A percentile compares a stretch with the other conserved stretches of the same genome.
phyloP scores from a whole-genome alignment of 2,888 invertebrate genomes.

The Drosophila histrio region DNA sequence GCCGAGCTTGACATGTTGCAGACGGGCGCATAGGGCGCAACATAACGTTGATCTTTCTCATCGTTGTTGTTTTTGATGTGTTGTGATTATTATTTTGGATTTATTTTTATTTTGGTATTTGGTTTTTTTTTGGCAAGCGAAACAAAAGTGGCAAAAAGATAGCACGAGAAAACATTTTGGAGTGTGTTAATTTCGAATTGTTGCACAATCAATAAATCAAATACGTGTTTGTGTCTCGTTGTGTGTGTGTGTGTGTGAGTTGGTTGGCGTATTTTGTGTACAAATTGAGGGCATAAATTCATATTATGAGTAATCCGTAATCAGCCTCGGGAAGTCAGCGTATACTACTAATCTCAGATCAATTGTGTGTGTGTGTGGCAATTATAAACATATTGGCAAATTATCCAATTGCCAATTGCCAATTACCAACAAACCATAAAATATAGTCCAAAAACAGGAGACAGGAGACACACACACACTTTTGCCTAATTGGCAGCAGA shows the following conservation, averaged over 20 bases:
- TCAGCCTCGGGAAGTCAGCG: slow-evolving; percentile 6
- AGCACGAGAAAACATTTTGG: slow-evolving; percentile 70
- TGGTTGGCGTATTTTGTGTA: slow-evolving; percentile 5
- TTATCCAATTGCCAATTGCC: slow-evolving; percentile 40
- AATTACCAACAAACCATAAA: slow-evolving; percentile 33
- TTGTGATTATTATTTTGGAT: slow-evolving; percentile 26
- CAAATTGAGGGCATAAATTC: slow-evolving; percentile 29
- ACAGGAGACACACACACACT: slow-evolving; percentile 8
- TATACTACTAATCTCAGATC: slow-evolving; percentile 36
- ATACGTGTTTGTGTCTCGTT: slow-evolving; percentile 25
- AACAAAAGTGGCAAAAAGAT: slow-evolving; percentile 66
- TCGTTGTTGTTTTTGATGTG: slow-evolving; percentile 22
- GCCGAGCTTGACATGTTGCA: slow-evolving; percentile 78
- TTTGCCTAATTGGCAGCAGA: slow-evolving; percentile 53
- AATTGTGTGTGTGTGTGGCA: slow-evolving; percentile 6
- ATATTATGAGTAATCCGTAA: slow-evolving; percentile 17
- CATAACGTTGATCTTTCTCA: slow-evolving; percentile 74
- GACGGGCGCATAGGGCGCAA: slow-evolving; percentile 60
- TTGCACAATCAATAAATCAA: slow-evolving; percentile 52
- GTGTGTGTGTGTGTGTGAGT: slow-evolving; percentile 5
- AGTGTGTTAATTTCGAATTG: slow-evolving; percentile 66
- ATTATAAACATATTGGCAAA: slow-evolving; percentile 35
- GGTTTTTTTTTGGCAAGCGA: slow-evolving; percentile 54
- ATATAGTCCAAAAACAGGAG: slow-evolving; percentile 13
- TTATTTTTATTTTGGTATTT: slow-evolving; percentile 19